Base-by-base conservation (phyloP, 2,797 vertebrate species). In the Alauda arvensis region DNA sequence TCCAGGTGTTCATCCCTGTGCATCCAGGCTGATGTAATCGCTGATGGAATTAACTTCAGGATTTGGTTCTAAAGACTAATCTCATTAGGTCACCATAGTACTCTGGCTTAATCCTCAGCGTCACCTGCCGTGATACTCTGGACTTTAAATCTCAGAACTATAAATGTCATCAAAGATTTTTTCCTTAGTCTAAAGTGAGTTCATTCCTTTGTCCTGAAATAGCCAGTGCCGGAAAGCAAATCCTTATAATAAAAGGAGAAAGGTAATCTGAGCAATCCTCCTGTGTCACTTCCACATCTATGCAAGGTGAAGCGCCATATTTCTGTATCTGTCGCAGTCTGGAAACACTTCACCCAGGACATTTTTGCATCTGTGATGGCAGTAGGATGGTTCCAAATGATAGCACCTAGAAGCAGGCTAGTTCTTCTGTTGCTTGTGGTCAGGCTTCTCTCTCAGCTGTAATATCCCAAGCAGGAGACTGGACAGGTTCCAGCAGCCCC, bases 401-500 rank as follows among this genome's bases (percentile, higher is more conserved):
- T 12, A 49, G 67, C 39, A 81, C 85, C 70, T 69, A 66, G 53
- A 91, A 70, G 70, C 67, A 69, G 34, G 63, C 29, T 75, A 61
- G 68, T 48, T 90, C 83, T 85, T 70, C 61, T 51, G 71, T 61
- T 0, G 0, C 53, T 71, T 81, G 89, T 3, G 60, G 83, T 70
- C 11, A 8, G 77, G 77, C 61, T 92, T 70, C 65, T 82, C 34
- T 62, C 59, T 74, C 75, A 82, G 76, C 85, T 95, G 83, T 63
- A 85, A 85, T 49, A 89, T 76, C 79, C 69, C 3, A 0, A 66
- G 87, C 71, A 79, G 62, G 68, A 89, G 68, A 49, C 77, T 94
- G 94, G 91, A 86, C 3, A 7, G 26, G 59, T 77, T 95, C 93
- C 93, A 95, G 77, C 65, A 87, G 72, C 81, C 83, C 88, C 85